Base-by-base conservation (phyloP, 2,797 vertebrate species). In the Sylvilagus floridanus region DNA sequence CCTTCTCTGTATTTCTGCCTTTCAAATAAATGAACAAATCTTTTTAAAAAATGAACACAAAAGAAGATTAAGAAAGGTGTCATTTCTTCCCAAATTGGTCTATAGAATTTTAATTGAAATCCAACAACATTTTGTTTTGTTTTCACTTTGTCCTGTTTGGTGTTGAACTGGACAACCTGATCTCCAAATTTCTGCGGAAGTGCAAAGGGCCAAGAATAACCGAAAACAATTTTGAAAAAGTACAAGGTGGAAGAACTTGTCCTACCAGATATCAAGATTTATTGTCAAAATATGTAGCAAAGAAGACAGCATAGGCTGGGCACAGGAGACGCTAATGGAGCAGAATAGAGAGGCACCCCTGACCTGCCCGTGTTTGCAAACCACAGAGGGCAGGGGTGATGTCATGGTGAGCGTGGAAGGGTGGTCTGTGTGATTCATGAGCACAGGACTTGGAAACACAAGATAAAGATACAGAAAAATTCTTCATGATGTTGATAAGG, bases 211-310 rank as follows among this genome's bases (percentile, higher is more conserved):
- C 94, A 97, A 90, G 83, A 93, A 95, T 73, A 96, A 90, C 88
- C 57, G 30, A 95, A 78, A 85, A 83, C 62, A 76, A 60, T 73
- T 95, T 90, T 94, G 88, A 85, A 96, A 90, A 94, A 89, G 73
- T 79, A 94, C 65, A 65, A 68, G 47, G 47, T 92, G n/a, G 90
- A 94, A 92, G 78, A 96, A 92, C 90, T 90, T 90, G 88, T 83
- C 75, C 79, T 92, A 77, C 90, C 52, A 95, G 92, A 78, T 91
- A 47, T 93, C 82, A 90, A 90, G 73, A 88, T 91, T 82, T 93
- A 42, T 60, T 93, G 62, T 95, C 90, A 96, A 95, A 94, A 95
- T 96, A 94, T 88, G 93, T 94, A 72, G 71, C 60, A 76, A 96
- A 79, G 42, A 92, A 90, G 92, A 95, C 88, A 85, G 35, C 71